Evolutionary conservation across 2,888 invertebrate species (phyloP).

Genomic region (Ectobius pallidus): DNA sequence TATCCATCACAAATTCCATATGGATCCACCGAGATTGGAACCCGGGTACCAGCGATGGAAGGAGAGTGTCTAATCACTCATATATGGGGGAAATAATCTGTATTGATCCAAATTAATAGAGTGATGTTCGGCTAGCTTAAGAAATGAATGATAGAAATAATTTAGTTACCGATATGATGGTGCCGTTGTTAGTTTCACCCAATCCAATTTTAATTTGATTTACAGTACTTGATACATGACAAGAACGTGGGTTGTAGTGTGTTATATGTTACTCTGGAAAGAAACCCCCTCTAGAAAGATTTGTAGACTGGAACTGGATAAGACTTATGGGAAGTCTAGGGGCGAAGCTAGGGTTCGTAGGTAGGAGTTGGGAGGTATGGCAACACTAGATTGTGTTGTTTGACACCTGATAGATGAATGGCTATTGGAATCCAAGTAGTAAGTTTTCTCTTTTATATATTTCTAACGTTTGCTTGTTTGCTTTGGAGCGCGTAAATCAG

Average conservation of each 20-base stretch:
- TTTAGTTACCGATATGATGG: too few relatives aligned
- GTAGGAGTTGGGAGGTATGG: background rate
- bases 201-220: background rate
- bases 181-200: background rate
- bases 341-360: too few relatives aligned
- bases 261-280: background rate
- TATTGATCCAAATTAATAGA: too few relatives aligned
- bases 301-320: slow-evolving; percentile 21
- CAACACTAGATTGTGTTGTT: slow-evolving; percentile 37
- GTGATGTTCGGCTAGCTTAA: too few relatives aligned
- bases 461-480: slow-evolving; percentile 28
- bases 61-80: too few relatives aligned
- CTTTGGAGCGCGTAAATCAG: slow-evolving; percentile 36
- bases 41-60: too few relatives aligned
- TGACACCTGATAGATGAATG: slow-evolving; percentile 42
- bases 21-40: too few relatives aligned
- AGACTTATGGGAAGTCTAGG: slow-evolving; percentile 13
- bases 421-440: slow-evolving; percentile 33
- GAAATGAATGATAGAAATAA: too few relatives aligned
- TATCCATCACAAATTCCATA: too few relatives aligned
- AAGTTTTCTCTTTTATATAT: slow-evolving; percentile 26
- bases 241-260: background rate
- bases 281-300: background rate
- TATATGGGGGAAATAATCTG: too few relatives aligned
- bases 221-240: slow-evolving; percentile 6